Percentiles rank a stretch among this genome's conserved stretches.
Conservation (phyloP, 2,113 vertebrate genomes). For the Rhynchomys soricoides region DNA sequence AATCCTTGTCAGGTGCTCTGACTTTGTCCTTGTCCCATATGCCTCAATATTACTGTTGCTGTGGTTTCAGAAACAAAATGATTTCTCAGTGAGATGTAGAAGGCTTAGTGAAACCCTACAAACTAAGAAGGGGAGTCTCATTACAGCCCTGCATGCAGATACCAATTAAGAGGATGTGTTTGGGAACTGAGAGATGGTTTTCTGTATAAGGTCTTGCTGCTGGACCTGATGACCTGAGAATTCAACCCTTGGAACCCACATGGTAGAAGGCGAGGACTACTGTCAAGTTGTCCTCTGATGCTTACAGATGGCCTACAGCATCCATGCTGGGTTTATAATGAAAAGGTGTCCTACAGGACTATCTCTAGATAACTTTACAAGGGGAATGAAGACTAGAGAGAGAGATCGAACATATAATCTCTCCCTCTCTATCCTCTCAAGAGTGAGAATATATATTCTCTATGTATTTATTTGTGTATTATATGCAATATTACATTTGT, state of each 20-base stretch:
- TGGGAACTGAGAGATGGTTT: not conserved
- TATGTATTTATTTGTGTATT: not conserved
- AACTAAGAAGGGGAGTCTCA: not conserved
- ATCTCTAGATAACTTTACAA: no score
- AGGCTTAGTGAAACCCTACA: not conserved
- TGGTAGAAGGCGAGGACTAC: not conserved
- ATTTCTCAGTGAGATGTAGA: not conserved
- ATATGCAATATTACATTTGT: not conserved
- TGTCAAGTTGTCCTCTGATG: not conserved
- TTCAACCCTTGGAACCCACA: not conserved
- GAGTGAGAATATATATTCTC: not conserved
- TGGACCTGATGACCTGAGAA: not conserved
- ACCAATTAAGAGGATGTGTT: not conserved
- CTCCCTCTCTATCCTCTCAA: no score
- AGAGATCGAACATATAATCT: not conserved
- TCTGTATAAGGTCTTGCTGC: not conserved
- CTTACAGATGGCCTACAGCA: not conserved
- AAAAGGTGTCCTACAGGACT: not conserved
- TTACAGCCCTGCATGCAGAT: not conserved
- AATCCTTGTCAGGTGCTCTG: not conserved
- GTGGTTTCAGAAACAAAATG: not conserved
- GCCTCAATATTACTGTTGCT: not conserved
- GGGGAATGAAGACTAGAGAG: not conserved
- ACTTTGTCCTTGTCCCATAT: not conserved
- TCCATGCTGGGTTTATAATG: not conserved